phyloP scores from a whole-genome alignment of 1,140 invertebrate genomes.

The Bicyclus anynana region DNA sequence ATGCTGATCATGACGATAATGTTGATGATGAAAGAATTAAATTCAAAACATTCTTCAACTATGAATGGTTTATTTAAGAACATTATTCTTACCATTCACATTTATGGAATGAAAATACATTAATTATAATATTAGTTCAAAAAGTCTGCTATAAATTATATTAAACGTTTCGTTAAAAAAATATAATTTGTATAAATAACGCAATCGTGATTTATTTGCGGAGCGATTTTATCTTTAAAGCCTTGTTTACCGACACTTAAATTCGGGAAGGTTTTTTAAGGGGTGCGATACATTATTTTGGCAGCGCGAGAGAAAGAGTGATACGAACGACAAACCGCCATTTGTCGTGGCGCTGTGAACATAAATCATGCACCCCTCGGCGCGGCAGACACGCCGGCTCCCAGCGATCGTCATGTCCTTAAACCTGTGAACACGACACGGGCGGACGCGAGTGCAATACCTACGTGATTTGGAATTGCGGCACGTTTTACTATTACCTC shows the following conservation, averaged over 20 bases:
- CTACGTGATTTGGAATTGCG: not conserved
- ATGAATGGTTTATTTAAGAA: no score
- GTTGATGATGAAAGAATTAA: no score
- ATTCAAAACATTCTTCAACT: no score
- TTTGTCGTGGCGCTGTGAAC: slow-evolving; percentile 57
- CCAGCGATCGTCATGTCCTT: slow-evolving; percentile 35
- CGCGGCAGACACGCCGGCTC: slow-evolving; percentile 50
- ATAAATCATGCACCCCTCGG: slow-evolving; percentile 63
- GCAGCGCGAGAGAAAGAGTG: slow-evolving; percentile 43
- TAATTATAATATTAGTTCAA: no score
- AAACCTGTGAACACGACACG: slow-evolving; percentile 19
- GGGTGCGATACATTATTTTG: slow-evolving; percentile 8
- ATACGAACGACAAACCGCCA: slow-evolving; percentile 64
- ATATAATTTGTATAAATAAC: not conserved
- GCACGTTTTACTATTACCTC: not conserved
- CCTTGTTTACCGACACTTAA: slow-evolving; percentile 7
- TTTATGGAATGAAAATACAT: no score
- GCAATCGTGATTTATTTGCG: slow-evolving; percentile 1
- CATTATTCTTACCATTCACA: no score
- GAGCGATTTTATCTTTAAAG: slow-evolving; percentile 1
- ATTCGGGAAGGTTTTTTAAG: slow-evolving; percentile 6
- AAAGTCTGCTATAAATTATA: no score
- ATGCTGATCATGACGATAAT: no score
- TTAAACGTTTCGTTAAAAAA: no score
- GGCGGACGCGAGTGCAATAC: slow-evolving; percentile 10